Evolutionary conservation across 2,113 vertebrate genomes (phyloP).

Genomic region (Sigmodon hispidus): DNA sequence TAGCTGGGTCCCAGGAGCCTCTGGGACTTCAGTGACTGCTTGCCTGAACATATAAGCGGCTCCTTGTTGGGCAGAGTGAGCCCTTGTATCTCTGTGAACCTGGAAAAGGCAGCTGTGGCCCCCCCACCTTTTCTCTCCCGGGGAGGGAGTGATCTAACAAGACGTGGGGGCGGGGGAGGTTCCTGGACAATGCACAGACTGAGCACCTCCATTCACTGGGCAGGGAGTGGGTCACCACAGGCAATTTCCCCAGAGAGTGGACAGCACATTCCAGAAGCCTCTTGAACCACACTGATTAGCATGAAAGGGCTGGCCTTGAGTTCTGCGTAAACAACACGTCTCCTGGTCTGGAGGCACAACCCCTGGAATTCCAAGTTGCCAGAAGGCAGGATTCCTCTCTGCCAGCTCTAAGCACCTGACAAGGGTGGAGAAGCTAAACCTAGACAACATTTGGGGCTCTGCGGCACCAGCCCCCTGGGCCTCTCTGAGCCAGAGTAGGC

Average conservation of each 20-base stretch:
- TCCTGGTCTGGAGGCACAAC: neutral
- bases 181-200: neutral
- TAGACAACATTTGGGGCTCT: neutral
- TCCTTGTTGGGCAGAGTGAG: neutral
- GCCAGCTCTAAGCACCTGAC: neutral
- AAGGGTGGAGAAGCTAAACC: neutral
- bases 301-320: neutral
- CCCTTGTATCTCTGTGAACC: neutral
- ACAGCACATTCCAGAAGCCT: slow-evolving; percentile 48
- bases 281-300: neutral
- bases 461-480: neutral
- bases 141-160: neutral
- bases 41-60: neutral
- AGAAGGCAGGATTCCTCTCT: neutral
- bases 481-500: neutral
- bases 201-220: too few species aligned
- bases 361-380: neutral
- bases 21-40: neutral
- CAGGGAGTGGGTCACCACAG: neutral
- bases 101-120: neutral
- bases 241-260: neutral
- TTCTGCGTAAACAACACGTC: neutral
- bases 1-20: too few species aligned
- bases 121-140: neutral
- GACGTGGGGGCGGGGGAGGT: accelerated